These are phyloP conservation scores for Smittia sp. DNA, from an alignment of 2,888 invertebrate genomes.

Conservation along the genomic window DNA sequence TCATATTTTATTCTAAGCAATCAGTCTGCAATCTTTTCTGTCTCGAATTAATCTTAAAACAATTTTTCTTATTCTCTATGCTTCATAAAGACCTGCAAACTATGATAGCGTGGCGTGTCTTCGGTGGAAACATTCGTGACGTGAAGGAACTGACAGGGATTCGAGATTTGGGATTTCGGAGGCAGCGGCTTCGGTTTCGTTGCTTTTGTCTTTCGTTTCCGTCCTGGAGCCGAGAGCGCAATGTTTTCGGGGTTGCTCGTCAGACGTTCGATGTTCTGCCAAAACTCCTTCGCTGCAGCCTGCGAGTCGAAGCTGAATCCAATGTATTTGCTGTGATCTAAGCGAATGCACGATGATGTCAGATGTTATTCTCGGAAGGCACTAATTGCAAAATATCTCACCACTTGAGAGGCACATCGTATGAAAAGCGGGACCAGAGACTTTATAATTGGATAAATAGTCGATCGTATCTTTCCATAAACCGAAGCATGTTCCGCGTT, in stretches of 20 bases:
- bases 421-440: constrained; percentile 71
- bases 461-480: constrained; percentile 80
- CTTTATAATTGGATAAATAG: constrained; percentile 71
- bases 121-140: constrained; percentile 72
- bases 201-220: constrained; percentile 57
- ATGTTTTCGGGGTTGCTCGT: constrained; percentile 77
- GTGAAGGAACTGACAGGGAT: constrained; percentile 82
- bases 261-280: constrained; percentile 65
- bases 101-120: constrained; percentile 64
- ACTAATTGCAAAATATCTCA: constrained; percentile 4
- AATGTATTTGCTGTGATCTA: constrained; percentile 70
- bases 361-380: not conserved
- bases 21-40: too few relatives aligned
- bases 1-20: too few relatives aligned
- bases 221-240: constrained; percentile 67
- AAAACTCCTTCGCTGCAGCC: constrained; percentile 68
- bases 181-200: constrained; percentile 63
- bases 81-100: constrained; percentile 63
- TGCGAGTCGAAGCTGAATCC: constrained; percentile 78
- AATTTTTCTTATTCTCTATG: not conserved
- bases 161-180: constrained; percentile 76
- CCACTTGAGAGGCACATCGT: constrained; percentile 70
- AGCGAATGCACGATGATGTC: constrained; percentile 8
- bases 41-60: not conserved
- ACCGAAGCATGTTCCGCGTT: constrained; percentile 76